Evolutionary conservation across 2,113 vertebrate genomes (phyloP), one percentile per base, ranked within the genome.

Genomic region (Leptodactylus fuscus): DNA sequence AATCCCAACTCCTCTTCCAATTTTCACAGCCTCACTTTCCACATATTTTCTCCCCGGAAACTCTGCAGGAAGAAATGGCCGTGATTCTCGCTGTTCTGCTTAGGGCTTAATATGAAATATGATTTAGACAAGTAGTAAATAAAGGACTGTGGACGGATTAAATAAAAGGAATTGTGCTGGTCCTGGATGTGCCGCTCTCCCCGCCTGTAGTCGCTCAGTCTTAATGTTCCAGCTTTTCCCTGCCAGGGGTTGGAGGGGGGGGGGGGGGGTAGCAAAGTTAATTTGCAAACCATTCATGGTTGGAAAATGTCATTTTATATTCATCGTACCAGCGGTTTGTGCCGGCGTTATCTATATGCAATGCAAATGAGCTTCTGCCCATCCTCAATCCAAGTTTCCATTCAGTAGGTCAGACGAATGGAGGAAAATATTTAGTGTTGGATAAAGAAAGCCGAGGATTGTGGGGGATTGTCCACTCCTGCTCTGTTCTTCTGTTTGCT

Each of bases 251-350:
- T 1, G 11, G 20, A 15, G 34, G 15, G 34, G 32, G 36, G 4
- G n/a, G 38, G 60, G 74, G 44, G n/a, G 53, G 41, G 53, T 22
- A 51, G 82, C 58, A 70, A 78, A 85, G 75, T 79, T 85, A 79
- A 79, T 85, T 85, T 79, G 74, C 60, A 79, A 85, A 85, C 46
- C 60, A 78, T 69, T 70, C 44, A 41, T 79, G 32, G 60, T 70
- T 46, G 73, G 46, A 70, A 79, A 85, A 85, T 85, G 75, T 85
- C 32, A 85, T 85, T 85, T 79, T 15, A 70, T 79, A 85, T 85
- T 85, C 83, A 53, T 18, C 70, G 74, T 85, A 44, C 58, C 82
- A 76, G 71, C 44, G 58, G 82, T 76, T 78, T 85, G 41, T 77
- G 75, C 60, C 1, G 34, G 60, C 3, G 62, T 79, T 70, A 85